Evolutionary conservation across 2,888 invertebrate species (phyloP), one percentile per base, ranked within the genome.

Genomic region (Platerodrilus igneus): DNA sequence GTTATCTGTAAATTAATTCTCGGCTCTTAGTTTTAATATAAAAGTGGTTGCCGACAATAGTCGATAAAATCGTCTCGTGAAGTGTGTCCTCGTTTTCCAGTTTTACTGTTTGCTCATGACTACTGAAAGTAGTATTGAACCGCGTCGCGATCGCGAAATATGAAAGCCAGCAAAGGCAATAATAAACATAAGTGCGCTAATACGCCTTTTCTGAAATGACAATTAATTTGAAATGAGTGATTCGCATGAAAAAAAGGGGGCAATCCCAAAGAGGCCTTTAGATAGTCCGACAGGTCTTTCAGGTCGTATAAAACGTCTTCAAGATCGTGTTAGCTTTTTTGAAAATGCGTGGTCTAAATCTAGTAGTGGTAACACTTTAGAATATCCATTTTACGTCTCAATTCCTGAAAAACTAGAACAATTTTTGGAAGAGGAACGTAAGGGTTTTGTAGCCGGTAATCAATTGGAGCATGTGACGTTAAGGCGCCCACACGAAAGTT

Each of bases 241-340:
- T 36, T 43, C 38, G 4, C 43, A 52, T 29, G 48, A 52, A 29
- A 66, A 66, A 56, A 59, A 56, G 52, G 50, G 52, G 62, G 48
- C 50, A 53, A 37, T 42, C 14, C 42, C 50, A 32, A 61, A 57
- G 46, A 47, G 56, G 48, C 56, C 60, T 38, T 59, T 54, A 36
- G 52, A 56, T 9, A 48, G 47, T 34, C 53, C 47, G 60, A 60
- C 39, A 58, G 61, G 21, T 48, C 63, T 70, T 54, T 61, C 67
- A 51, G 63, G 63, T 41, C 59, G 55, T 46, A 42, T 42, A 32
- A 67, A 69, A 41, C 70, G 80, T 53, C 75, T 87, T 45, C 76
- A 78, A 48, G 82, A 86, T 59, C 79, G 84, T 55, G 86, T 88
- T 53, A 79, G 76, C 53, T 85, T 86, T 64, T 88, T 85, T 68